phyloP scores from a whole-genome alignment of 92 coral and sea anemone species.

The Ricordea florida region DNA sequence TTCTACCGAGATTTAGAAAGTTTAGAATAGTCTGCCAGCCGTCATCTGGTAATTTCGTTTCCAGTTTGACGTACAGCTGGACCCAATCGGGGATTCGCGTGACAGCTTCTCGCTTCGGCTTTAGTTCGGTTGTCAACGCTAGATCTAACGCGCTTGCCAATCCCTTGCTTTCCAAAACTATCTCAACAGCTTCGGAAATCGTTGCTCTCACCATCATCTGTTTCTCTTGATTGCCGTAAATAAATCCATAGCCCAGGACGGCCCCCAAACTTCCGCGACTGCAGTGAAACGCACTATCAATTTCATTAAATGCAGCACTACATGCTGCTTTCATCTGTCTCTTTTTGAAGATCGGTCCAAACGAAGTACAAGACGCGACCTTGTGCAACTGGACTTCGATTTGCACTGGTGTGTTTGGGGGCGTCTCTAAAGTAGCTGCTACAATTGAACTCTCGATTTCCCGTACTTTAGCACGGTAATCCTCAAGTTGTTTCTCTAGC shows the following conservation, averaged over 20 bases:
- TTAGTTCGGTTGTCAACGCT: neutral
- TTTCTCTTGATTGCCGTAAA: conserved; percentile 1
- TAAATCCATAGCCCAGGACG: conserved; percentile 12
- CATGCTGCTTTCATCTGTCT: neutral
- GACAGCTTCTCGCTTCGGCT: neutral
- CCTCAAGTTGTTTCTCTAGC: conserved; percentile 1
- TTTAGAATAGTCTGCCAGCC: conserved; percentile 36
- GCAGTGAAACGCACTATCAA: neutral
- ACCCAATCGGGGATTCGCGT: conserved; percentile 37
- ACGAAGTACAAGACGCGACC: neutral
- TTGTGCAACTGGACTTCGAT: neutral
- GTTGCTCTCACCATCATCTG: neutral
- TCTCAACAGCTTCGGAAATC: neutral
- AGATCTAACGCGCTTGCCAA: conserved; percentile 2
- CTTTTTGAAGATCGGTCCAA: conserved; percentile 2
- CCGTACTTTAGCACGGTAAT: neutral
- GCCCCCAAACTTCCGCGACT: neutral
- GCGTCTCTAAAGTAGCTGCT: conserved; percentile 20
- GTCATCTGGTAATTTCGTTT: conserved; percentile 34
- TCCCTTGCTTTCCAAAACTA: conserved; percentile 15
- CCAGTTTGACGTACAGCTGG: conserved; percentile 34
- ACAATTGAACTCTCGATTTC: neutral
- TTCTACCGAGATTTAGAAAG: conserved; percentile 22
- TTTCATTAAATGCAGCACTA: neutral
- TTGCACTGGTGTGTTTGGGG: conserved; percentile 12